phyloP scores from a whole-genome alignment of 1,140 invertebrate species.

The Macrostomum lignano region DNA sequence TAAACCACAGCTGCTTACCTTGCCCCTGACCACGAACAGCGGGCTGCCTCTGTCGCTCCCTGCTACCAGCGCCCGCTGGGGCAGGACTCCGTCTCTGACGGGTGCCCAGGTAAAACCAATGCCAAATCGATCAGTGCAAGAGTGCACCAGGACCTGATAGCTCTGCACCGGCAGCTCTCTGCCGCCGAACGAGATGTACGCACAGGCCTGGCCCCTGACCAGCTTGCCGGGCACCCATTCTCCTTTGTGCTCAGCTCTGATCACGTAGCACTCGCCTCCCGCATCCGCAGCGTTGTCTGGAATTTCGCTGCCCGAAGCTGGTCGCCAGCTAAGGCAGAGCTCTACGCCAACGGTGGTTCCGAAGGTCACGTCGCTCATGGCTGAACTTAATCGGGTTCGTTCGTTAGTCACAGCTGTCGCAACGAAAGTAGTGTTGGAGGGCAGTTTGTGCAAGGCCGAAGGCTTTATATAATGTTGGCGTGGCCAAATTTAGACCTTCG shows the following conservation, averaged over 20 bases:
- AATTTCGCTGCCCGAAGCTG: conserved; percentile 1
- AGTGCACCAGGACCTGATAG: neutral
- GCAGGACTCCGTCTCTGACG: neutral
- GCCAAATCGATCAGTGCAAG: neutral
- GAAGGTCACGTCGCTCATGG: neutral
- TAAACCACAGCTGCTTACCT: neutral
- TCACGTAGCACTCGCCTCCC: neutral
- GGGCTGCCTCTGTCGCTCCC: neutral
- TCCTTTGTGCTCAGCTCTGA: neutral
- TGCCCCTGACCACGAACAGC: neutral
- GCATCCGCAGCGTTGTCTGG: neutral
- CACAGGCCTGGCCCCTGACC: neutral
- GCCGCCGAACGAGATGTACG: neutral
- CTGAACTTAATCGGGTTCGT: no score
- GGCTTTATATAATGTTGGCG: no score
- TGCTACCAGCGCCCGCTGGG: neutral
- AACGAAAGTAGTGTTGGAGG: no score
- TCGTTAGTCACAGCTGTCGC: no score
- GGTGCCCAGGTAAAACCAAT: neutral
- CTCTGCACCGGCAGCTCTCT: neutral
- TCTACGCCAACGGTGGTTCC: neutral
- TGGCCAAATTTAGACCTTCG: no score
- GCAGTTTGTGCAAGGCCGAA: no score
- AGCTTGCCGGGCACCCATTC: conserved; percentile 1
- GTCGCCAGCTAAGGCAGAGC: neutral